Evolutionary conservation across 2,797 vertebrate species (phyloP).

Genomic region (Momotus momota): DNA sequence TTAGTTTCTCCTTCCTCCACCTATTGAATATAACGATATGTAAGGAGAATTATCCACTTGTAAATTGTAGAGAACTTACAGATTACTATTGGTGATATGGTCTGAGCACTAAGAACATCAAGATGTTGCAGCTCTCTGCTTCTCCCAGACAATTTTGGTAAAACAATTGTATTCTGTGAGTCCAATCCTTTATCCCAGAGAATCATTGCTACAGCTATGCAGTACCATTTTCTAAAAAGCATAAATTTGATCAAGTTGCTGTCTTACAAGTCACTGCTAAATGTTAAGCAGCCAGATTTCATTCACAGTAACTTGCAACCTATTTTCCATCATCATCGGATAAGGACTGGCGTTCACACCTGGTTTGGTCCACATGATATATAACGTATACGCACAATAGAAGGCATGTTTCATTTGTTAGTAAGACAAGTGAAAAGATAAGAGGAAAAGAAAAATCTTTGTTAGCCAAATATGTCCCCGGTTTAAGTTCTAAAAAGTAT

Average conservation of each 20-base stretch:
- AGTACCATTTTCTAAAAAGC: neutral
- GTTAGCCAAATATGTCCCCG: neutral
- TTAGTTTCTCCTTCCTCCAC: neutral
- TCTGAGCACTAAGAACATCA: neutral
- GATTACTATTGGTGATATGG: neutral
- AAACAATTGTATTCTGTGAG: neutral
- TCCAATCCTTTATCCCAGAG: neutral
- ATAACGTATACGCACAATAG: neutral
- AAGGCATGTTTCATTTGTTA: neutral
- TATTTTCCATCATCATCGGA: neutral
- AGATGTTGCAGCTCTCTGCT: neutral
- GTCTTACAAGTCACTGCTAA: neutral
- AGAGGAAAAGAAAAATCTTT: neutral
- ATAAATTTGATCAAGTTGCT: constrained; percentile 11
- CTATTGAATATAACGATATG: neutral
- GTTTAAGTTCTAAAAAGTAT: neutral
- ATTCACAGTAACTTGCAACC: neutral
- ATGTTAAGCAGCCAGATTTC: neutral
- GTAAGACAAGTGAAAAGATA: neutral
- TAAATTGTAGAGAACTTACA: neutral
- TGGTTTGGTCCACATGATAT: neutral
- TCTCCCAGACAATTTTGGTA: neutral
- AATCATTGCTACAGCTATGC: neutral
- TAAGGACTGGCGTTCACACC: neutral
- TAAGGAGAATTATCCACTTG: neutral